Percentiles rank a stretch among this genome's conserved stretches.
Conservation (phyloP, 1,140 invertebrate species). For the Pogonognathellus flavescens region DNA sequence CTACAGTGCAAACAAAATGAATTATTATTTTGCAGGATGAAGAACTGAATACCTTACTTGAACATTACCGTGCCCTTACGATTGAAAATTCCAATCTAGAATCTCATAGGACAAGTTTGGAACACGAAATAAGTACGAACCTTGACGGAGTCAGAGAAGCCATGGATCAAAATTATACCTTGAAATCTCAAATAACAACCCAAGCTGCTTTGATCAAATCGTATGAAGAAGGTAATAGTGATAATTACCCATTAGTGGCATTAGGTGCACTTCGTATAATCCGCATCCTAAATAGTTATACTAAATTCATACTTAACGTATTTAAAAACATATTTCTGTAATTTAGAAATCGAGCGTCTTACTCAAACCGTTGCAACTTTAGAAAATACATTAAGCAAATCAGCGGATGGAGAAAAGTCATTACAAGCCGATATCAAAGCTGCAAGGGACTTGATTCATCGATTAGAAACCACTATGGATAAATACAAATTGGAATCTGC, state of each 20-base stretch:
- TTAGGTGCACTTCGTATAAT: no score
- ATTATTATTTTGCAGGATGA: conserved; percentile 58
- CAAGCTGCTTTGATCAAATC: conserved; percentile 54
- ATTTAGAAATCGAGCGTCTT: conserved; percentile 62
- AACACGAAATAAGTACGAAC: conserved; percentile 59
- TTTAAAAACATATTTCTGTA: no score
- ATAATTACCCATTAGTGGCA: background rate
- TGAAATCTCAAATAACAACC: conserved; percentile 54
- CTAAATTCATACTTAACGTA: no score
- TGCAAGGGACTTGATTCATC: conserved; percentile 49
- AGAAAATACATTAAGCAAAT: conserved; percentile 52
- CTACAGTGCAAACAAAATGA: background rate
- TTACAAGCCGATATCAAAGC: conserved; percentile 53
- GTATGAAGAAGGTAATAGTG: conserved; percentile 64
- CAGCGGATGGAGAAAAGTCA: conserved; percentile 40
- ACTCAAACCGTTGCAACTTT: conserved; percentile 47
- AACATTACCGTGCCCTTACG: conserved; percentile 60
- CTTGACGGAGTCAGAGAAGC: conserved; percentile 49
- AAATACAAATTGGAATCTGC: conserved; percentile 55
- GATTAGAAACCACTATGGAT: conserved; percentile 62
- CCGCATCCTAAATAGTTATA: no score
- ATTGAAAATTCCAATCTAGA: conserved; percentile 59
- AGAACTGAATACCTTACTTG: conserved; percentile 62
- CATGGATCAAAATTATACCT: conserved; percentile 52
- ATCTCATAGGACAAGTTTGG: conserved; percentile 51